Evolutionary conservation across 2,888 invertebrate genomes (phyloP), one percentile per base, ranked within the genome.

Genomic region (Hyppa rectilinea): DNA sequence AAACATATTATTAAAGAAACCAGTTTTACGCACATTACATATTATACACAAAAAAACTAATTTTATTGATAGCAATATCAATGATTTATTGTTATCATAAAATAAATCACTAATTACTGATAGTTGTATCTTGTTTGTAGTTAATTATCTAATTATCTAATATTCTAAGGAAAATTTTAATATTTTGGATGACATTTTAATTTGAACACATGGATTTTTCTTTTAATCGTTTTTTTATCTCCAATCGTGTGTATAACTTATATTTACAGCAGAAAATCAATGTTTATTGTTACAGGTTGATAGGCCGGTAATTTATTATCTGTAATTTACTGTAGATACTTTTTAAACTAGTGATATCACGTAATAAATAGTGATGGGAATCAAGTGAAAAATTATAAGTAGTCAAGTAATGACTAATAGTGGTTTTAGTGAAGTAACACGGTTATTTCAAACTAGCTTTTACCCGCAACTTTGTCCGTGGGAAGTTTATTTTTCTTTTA

Each of bases 101-200:
- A 76, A 59, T 29, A 73, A 72, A 72, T 73, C 70, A 40, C 17
- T 36, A 47, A 76, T 67, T 52, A 73, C 38, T 31, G 75, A 72
- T 75, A 65, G 23, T 75, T 43, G 2, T 26, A 31, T 17, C 36
- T n/a, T 67, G 4, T 23, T 64, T 43, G 4, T 17, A 23, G 9
- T 34, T n/a, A 45, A 26, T 40, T 36, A 58, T 56, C 26, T n/a
- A 45, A 26, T 40, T 36, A 58, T 56, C 26, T 31, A 36, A 50
- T 0, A 7, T 1, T 14, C 1, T 12, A 29, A 9, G 69, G 58
- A 67, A 73, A 73, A 67, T 40, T 20, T 67, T 69, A 40, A 2
- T n/a, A 14, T 23, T 45, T 34, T 34, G 17, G 55, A 66, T 75
- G 43, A 66, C 5, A 29, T 0, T 10, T 1, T 20, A 17, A 34